Base-by-base conservation (phyloP, 2,113 vertebrate genomes). In the Sterrhoptilus dennistouni region DNA sequence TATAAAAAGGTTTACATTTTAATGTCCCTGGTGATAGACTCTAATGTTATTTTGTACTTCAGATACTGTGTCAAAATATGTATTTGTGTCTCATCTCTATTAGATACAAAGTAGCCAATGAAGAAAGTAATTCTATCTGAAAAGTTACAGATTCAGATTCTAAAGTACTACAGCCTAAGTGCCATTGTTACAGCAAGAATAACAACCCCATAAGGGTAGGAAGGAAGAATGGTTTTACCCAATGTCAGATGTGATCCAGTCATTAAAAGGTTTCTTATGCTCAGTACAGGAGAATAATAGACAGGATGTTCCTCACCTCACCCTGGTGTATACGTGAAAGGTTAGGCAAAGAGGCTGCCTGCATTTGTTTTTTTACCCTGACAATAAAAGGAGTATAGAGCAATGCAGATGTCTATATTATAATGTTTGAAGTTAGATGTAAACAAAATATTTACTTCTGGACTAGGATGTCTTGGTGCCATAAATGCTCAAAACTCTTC, bases 391-490 rank as follows among this genome's bases (percentile, higher is more conserved):
- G 49, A 93, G 18, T 69, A 66, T 9, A 90, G 59, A 87, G 83
- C 54, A 83, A 78, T 70, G 68, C 56, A 97, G 76, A 78, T 90
- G 83, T 66, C 83, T 90, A 3, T 23, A n/a, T 59, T 83, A 40
- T 45, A 89, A 66, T 52, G 86, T 92, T 95, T 96, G 93, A 95
- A 95, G 94, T 96, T 90, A 86, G 42, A 19, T 40, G 72, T 92
- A 97, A 97, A 97, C 94, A 96, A 96, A 95, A 93, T 96, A 94
- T 95, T 96, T 95, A 90, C 47, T 93, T 96, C 82, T 96, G 85
- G 90, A 93, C 40, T 61, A 92, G 82, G 59, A 93, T 69, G 70
- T 74, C 82, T 95, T 76, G 29, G 28, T 92, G 85, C 82, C 85
- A 70, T 80, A 95, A 95, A 70, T 77, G 38, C 44, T 95, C 38